Percentiles rank a stretch among this genome's conserved stretches.
Evolutionary conservation across 2,797 vertebrate genomes (phyloP).

Genomic region (Menidia menidia): DNA sequence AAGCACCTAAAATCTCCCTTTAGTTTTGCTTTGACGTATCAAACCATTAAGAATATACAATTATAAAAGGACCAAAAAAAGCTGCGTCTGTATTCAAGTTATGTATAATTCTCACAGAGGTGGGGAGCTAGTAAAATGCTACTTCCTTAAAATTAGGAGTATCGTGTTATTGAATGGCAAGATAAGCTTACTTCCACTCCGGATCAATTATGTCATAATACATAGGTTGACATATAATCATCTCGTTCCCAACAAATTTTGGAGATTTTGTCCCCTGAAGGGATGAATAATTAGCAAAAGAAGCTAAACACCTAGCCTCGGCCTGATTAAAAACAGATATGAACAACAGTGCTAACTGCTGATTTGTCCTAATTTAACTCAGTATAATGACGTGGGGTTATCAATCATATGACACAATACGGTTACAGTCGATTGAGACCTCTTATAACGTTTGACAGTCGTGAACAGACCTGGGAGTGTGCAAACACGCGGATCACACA

Average conservation of each 20-base stretch:
- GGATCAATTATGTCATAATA: neutral
- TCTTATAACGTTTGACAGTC: constrained; percentile 2
- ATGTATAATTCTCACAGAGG: constrained; percentile 16
- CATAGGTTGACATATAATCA: neutral
- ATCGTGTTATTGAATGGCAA: too few relatives aligned
- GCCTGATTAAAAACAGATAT: constrained; percentile 27
- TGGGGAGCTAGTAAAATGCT: constrained; percentile 1
- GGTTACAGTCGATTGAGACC: rapidly evolving
- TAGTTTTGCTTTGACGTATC: neutral
- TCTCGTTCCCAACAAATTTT: rapidly evolving
- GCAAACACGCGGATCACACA: constrained; percentile 75
- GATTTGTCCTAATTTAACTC: neutral
- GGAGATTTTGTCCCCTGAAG: constrained; percentile 1
- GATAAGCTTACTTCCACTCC: too few relatives aligned
- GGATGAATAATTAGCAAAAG: constrained; percentile 35
- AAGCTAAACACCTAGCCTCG: constrained; percentile 56
- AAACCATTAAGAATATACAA: constrained; percentile 36
- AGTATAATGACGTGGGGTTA: rapidly evolving
- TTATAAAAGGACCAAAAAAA: constrained; percentile 61
- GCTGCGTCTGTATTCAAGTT: constrained; percentile 35
- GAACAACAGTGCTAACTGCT: neutral
- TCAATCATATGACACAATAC: neutral
- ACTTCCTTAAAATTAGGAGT: rapidly evolving
- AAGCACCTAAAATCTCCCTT: constrained; percentile 16
- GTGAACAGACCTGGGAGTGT: constrained; percentile 72